phyloP scores from a whole-genome alignment of 1,140 invertebrate genomes.

The Homalodisca vitripennis region DNA sequence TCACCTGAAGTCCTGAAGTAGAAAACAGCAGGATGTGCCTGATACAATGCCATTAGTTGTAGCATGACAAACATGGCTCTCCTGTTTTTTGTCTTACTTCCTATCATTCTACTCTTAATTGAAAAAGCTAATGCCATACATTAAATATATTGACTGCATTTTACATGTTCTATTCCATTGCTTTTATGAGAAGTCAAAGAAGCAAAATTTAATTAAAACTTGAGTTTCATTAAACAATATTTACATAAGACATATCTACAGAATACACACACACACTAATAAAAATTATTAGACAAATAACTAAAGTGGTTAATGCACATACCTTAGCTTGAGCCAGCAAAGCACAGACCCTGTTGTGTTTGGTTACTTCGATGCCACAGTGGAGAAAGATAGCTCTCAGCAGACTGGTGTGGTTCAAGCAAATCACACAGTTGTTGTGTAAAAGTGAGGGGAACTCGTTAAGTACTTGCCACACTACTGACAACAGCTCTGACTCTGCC shows the following conservation, averaged over 20 bases:
- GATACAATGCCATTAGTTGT: too few species aligned
- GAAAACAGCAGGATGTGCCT: too few species aligned
- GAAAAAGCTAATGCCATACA: too few species aligned
- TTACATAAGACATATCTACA: too few species aligned
- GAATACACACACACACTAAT: background rate
- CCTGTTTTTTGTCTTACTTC: too few species aligned
- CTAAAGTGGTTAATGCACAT: constrained; percentile 41
- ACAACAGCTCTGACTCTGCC: constrained; percentile 84
- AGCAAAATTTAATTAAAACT: constrained; percentile 17
- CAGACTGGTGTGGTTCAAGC: constrained; percentile 81
- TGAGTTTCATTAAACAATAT: too few species aligned
- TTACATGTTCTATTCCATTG: too few species aligned
- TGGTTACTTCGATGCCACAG: constrained; percentile 73
- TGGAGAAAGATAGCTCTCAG: constrained; percentile 75
- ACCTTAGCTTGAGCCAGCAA: constrained; percentile 62
- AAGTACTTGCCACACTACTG: constrained; percentile 73
- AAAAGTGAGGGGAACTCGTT: constrained; percentile 65
- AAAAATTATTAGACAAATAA: background rate
- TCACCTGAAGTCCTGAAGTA: too few species aligned
- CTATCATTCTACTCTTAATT: too few species aligned
- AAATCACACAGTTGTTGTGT: constrained; percentile 68
- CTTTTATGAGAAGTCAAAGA: background rate
- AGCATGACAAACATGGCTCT: too few species aligned
- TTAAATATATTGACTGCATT: too few species aligned
- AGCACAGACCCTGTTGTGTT: constrained; percentile 64